Conservation (phyloP, 2,797 vertebrate species). For the Bradypus variegatus region DNA sequence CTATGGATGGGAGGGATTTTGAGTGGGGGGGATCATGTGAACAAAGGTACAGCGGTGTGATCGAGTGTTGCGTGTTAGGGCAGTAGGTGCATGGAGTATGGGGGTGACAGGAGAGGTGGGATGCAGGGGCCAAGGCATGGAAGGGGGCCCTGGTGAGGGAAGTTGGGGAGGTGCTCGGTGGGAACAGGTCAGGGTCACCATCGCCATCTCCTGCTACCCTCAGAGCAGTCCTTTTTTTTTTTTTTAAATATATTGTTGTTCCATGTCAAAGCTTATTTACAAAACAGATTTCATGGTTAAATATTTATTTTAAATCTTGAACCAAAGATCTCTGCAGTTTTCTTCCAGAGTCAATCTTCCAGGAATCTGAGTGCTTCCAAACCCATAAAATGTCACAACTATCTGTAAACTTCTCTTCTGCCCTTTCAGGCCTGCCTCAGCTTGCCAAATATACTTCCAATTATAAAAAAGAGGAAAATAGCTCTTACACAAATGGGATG, state of each 20-base stretch:
- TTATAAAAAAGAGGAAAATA: background rate
- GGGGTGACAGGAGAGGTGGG: background rate
- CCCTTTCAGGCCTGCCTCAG: background rate
- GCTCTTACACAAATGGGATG: background rate
- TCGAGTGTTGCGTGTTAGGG: too few species aligned
- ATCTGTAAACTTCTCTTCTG: background rate
- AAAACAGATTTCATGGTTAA: background rate
- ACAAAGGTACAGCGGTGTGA: background rate
- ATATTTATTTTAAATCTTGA: background rate
- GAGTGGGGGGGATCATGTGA: background rate
- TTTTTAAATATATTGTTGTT: background rate
- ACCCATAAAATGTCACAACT: background rate
- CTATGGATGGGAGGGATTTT: background rate
- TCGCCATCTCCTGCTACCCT: too few species aligned
- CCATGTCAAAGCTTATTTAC: background rate
- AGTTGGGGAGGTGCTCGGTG: background rate
- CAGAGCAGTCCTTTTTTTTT: background rate
- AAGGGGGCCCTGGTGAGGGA: background rate
- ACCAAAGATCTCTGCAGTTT: background rate
- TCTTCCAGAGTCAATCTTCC: background rate
- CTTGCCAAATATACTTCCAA: background rate
- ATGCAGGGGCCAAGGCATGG: background rate
- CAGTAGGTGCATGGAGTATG: fast-evolving
- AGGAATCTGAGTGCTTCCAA: background rate
- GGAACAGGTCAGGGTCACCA: background rate